Percentiles rank a stretch among this genome's conserved stretches.
Conservation (phyloP, 1,140 invertebrate genomes). For the Calliphora vicina region DNA sequence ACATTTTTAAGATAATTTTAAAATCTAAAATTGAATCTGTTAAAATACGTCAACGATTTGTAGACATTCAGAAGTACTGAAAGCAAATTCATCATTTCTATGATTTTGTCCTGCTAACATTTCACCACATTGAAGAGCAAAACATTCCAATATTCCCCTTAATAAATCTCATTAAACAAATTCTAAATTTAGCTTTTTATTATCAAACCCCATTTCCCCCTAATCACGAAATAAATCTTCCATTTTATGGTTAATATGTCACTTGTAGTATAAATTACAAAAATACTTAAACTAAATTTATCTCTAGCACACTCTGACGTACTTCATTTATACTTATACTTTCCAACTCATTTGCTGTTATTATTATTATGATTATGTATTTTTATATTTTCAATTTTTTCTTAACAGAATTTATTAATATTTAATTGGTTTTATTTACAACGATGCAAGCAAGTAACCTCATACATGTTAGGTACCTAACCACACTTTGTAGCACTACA, state of each 20-base stretch:
- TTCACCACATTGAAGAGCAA: no score
- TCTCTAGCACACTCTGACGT: background rate
- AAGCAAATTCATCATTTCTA: no score
- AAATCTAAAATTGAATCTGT: no score
- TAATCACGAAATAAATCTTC: background rate
- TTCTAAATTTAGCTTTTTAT: no score
- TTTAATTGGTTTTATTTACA: slow-evolving; percentile 14
- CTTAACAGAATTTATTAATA: background rate
- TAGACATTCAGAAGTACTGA: no score
- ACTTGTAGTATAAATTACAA: background rate
- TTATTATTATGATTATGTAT: background rate
- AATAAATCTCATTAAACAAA: no score
- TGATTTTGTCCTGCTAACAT: no score
- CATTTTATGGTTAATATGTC: background rate
- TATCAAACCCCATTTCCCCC: no score
- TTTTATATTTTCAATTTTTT: background rate
- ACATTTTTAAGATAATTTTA: no score
- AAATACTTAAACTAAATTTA: background rate
- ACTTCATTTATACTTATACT: background rate
- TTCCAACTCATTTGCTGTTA: background rate
- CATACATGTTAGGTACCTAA: background rate
- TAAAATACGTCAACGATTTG: no score
- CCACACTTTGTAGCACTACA: background rate
- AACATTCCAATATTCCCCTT: no score
- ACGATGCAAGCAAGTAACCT: background rate